These are phyloP conservation scores for Tipula lateralis DNA, from an alignment of 2,888 invertebrate genomes.

Conservation along the genomic window DNA sequence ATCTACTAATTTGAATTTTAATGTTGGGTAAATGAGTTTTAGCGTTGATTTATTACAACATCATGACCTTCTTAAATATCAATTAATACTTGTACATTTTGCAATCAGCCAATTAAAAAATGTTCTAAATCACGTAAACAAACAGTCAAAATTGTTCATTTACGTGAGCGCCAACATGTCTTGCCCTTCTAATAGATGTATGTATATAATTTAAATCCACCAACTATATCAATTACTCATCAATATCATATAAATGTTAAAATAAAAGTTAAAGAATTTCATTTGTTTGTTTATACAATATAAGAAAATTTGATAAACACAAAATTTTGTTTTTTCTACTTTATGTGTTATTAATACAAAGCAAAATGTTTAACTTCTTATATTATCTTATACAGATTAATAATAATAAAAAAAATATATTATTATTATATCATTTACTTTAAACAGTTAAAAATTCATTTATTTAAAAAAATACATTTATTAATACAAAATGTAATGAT, in stretches of 20 bases:
- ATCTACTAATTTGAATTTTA: no score
- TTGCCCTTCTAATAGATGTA: neutral
- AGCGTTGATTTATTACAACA: no score
- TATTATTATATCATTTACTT: neutral
- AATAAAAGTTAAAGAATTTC: neutral
- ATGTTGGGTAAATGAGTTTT: no score
- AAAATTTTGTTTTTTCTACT: neutral
- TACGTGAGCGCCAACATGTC: neutral
- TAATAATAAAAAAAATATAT: slow-evolving; percentile 3
- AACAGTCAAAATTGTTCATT: neutral
- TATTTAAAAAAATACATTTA: neutral
- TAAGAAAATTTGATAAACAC: neutral
- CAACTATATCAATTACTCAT: neutral
- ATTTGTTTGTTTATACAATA: neutral
- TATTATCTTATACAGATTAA: neutral
- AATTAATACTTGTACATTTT: no score
- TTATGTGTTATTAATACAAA: neutral
- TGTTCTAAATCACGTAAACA: neutral
- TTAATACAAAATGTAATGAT: neutral
- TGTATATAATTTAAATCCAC: neutral
- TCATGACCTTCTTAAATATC: no score
- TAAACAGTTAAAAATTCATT: neutral
- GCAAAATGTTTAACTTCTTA: neutral
- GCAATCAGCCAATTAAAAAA: neutral
- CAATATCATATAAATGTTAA: no score